phyloP scores from a whole-genome alignment of 2,797 vertebrate genomes.

The Fratercula arctica region DNA sequence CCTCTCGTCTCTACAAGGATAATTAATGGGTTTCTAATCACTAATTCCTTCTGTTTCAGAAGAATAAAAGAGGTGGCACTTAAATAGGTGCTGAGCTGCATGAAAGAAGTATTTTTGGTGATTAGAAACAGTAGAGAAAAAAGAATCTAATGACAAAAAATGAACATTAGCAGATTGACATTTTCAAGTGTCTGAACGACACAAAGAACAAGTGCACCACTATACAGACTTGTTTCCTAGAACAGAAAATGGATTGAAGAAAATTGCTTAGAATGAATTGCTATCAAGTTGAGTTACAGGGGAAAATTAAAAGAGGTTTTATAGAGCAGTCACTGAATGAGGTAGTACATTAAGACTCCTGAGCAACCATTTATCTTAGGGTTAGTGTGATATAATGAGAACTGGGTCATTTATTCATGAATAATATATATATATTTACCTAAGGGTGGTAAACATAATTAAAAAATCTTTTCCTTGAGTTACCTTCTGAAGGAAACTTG shows the following conservation, averaged over 20 bases:
- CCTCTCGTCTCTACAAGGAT: background rate
- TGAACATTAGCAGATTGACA: background rate
- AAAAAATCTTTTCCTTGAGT: background rate
- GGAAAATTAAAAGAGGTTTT: constrained; percentile 38
- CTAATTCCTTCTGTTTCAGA: constrained; percentile 17
- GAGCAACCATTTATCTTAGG: background rate
- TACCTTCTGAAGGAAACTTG: background rate
- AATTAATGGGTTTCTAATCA: constrained; percentile 39
- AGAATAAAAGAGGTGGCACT: background rate
- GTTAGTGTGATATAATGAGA: background rate
- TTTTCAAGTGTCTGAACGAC: constrained; percentile 37
- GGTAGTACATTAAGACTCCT: background rate
- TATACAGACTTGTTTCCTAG: constrained; percentile 15
- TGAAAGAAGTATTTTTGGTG: constrained; percentile 7
- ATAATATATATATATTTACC: background rate
- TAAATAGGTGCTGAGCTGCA: background rate
- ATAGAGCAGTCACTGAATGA: background rate
- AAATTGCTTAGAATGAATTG: constrained; percentile 41
- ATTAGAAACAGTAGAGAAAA: background rate
- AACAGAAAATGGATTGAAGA: constrained; percentile 30
- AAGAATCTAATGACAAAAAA: constrained; percentile 24
- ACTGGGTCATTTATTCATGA: background rate
- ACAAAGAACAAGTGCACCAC: constrained; percentile 29
- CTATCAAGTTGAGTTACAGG: background rate
- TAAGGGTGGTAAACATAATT: background rate